phyloP scores from a whole-genome alignment of 2,888 invertebrate species.

The Tupiocoris notatus region DNA sequence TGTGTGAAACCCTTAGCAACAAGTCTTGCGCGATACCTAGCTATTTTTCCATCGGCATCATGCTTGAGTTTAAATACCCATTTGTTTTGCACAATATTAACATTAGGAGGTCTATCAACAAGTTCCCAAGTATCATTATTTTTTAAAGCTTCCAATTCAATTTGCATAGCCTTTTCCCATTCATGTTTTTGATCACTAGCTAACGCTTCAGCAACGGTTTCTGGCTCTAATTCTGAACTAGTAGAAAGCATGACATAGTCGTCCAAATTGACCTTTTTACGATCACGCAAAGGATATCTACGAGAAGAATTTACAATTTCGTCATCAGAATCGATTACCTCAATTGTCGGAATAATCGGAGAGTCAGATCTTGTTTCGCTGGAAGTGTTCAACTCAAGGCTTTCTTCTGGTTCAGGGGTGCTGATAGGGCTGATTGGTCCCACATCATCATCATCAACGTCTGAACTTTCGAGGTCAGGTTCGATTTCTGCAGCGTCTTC shows the following conservation, averaged over 20 bases:
- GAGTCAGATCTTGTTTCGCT: neutral
- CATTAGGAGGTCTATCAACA: neutral
- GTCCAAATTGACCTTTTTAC: neutral
- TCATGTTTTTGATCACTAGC: neutral
- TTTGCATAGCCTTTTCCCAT: neutral
- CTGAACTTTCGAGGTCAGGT: no score
- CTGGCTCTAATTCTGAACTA: neutral
- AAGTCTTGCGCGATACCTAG: constrained; percentile 50
- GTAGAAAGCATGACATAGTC: neutral
- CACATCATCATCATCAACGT: no score
- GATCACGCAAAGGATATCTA: neutral
- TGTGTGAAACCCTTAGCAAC: constrained; percentile 13
- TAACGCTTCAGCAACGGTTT: neutral
- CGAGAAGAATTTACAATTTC: neutral
- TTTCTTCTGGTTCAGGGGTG: no score
- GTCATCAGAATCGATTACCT: no score
- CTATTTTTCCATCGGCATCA: neutral
- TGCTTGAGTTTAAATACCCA: neutral
- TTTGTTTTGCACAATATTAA: neutral
- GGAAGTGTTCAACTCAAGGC: no score
- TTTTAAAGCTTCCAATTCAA: neutral
- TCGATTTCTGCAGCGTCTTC: no score
- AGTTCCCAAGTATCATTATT: neutral
- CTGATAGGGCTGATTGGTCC: no score
- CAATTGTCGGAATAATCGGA: no score